A percentile compares a stretch with the other conserved stretches of the same genome.
phyloP scores from a whole-genome alignment of 1,140 invertebrate genomes.

The Drosophila cardini region DNA sequence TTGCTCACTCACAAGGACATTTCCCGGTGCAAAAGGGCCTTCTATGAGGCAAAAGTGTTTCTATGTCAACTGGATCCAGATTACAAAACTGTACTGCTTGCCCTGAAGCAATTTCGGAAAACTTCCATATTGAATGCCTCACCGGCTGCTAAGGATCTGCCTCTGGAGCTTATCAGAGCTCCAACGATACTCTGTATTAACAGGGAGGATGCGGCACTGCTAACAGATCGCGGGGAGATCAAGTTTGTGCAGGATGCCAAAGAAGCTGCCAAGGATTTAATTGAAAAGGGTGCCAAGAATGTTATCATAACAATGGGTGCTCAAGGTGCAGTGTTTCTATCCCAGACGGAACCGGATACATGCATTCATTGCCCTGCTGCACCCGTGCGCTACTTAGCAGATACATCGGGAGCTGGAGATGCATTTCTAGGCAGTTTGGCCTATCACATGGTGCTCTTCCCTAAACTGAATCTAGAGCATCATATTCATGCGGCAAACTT shows the following conservation, averaged over 20 bases:
- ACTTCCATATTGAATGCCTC: constrained; percentile 93
- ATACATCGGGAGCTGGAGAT: constrained; percentile 96
- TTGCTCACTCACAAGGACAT: constrained; percentile 89
- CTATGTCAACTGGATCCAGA: constrained; percentile 95
- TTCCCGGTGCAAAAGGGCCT: constrained; percentile 20
- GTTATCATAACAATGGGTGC: constrained; percentile 93
- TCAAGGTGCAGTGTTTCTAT: constrained; percentile 89
- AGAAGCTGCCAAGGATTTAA: constrained; percentile 87
- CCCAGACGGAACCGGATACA: constrained; percentile 84
- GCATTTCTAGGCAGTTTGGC: constrained; percentile 95
- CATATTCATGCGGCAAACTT: constrained; percentile 89
- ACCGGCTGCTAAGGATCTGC: constrained; percentile 88
- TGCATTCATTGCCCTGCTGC: constrained; percentile 86
- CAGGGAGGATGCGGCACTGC: constrained; percentile 92
- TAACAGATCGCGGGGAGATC: constrained; percentile 86
- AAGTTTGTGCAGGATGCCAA: constrained; percentile 85
- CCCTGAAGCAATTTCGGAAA: constrained; percentile 91
- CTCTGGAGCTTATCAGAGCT: constrained; percentile 87
- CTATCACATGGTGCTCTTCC: constrained; percentile 89
- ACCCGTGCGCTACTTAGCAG: constrained; percentile 89
- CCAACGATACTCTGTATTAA: constrained; percentile 95
- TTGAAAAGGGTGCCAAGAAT: constrained; percentile 89
- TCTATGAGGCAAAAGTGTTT: constrained; percentile 84
- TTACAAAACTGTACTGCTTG: constrained; percentile 89
- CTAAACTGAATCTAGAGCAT: constrained; percentile 87